phyloP scores from a whole-genome alignment of 1,140 invertebrate species.

The Tribolium madens region DNA sequence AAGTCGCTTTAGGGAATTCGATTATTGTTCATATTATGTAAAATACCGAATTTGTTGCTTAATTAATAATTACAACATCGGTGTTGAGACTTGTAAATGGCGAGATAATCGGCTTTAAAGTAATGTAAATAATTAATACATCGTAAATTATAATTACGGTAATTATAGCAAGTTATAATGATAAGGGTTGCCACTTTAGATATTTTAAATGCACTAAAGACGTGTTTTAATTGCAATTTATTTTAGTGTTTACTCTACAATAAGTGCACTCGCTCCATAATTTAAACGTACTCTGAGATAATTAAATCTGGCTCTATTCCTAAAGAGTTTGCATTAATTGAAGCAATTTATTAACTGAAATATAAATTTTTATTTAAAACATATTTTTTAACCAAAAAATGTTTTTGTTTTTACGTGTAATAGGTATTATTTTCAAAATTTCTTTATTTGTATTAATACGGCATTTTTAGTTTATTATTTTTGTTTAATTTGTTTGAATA shows the following conservation, averaged over 20 bases:
- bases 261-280: not conserved
- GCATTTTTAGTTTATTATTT: too few species aligned
- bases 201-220: not conserved
- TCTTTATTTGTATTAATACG: too few species aligned
- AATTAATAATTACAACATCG: conserved; percentile 11
- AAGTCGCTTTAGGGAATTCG: conserved; percentile 37
- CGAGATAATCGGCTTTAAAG: not conserved
- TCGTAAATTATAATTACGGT: not conserved
- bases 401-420: too few species aligned
- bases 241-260: not conserved
- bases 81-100: not conserved
- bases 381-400: too few species aligned
- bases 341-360: too few species aligned
- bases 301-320: not conserved
- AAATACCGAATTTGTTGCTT: conserved; percentile 6
- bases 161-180: not conserved
- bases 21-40: conserved; percentile 9
- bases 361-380: too few species aligned
- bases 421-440: too few species aligned
- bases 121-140: not conserved
- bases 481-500: too few species aligned
- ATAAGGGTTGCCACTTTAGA: not conserved
- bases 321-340: not conserved
- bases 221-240: not conserved
- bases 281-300: not conserved